Evolutionary conservation across 2,888 invertebrate species (phyloP).

Genomic region (Ophioninae sp.): DNA sequence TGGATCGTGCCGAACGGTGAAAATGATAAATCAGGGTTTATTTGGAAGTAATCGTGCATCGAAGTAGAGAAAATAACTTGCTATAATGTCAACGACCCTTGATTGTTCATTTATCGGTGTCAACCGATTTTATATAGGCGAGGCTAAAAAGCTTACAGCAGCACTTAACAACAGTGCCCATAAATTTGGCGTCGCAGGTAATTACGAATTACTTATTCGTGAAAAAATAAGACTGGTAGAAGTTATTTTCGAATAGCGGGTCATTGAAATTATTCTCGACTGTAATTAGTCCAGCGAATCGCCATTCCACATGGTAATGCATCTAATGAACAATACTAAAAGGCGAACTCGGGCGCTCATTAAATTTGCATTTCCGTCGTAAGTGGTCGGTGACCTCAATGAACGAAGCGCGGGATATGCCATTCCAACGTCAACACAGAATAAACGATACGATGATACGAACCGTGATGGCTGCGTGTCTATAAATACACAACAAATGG

Average conservation of each 20-base stretch:
- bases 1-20: constrained; percentile 5
- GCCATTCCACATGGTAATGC: constrained; percentile 22
- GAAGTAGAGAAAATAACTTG: neutral
- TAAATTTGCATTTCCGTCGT: constrained; percentile 27
- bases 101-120: neutral
- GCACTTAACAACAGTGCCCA: neutral
- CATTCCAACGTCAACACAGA: neutral
- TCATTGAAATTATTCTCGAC: neutral
- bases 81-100: neutral
- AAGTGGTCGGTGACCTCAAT: constrained; percentile 34
- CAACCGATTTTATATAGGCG: neutral
- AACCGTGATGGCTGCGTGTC: neutral
- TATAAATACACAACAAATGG: neutral
- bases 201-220: neutral
- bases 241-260: neutral
- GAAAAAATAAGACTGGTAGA: neutral
- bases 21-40: constrained; percentile 4
- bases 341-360: constrained; percentile 3
- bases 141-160: neutral
- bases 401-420: neutral
- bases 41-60: constrained; percentile 4
- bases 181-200: neutral
- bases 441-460: constrained; percentile 3
- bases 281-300: constrained; percentile 30
- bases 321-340: constrained; percentile 37